These are phyloP conservation scores for Lynx canadensis DNA, from an alignment of 2,113 vertebrate species.

Conservation along the genomic window DNA sequence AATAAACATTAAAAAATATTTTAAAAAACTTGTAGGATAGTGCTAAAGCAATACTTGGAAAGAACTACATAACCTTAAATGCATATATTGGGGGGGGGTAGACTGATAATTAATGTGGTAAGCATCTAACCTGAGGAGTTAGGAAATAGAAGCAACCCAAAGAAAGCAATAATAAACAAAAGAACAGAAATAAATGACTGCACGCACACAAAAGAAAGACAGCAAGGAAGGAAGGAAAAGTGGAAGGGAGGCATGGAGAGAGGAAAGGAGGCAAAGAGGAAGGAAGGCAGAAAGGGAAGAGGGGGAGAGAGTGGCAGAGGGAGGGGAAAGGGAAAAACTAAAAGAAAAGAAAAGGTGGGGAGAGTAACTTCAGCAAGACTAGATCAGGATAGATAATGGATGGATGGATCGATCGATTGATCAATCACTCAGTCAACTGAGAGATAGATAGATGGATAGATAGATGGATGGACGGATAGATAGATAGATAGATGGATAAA, in stretches of 20 bases:
- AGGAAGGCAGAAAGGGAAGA: not conserved
- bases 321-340: not conserved
- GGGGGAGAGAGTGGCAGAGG: not conserved
- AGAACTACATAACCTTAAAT: not conserved
- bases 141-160: not conserved
- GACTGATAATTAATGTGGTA: not conserved
- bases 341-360: not conserved
- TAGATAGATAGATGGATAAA: too few relatives aligned
- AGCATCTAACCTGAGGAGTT: not conserved
- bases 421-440: too few relatives aligned
- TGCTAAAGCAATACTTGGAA: not conserved
- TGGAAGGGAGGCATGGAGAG: not conserved
- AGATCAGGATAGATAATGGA: not conserved
- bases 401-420: too few relatives aligned
- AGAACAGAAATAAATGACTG: not conserved
- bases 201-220: not conserved
- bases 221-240: not conserved
- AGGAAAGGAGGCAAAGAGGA: too few relatives aligned
- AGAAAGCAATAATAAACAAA: not conserved
- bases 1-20: not conserved
- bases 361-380: not conserved
- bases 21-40: not conserved
- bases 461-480: too few relatives aligned
- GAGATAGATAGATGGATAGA: too few relatives aligned
- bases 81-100: not conserved